phyloP scores from a whole-genome alignment of 2,888 invertebrate genomes.

The Tachina fera region DNA sequence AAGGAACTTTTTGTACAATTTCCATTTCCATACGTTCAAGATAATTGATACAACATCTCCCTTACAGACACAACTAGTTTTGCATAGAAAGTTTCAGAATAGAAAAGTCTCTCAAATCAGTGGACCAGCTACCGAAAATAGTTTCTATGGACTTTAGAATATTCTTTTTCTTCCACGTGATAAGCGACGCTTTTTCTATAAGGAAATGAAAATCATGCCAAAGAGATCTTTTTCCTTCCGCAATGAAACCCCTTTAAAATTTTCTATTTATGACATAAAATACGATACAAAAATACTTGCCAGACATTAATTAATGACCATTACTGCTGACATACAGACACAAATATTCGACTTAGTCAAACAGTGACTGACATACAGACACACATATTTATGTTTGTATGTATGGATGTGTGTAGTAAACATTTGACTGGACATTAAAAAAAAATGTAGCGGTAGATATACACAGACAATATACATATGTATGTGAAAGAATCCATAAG shows the following conservation, averaged over 20 bases:
- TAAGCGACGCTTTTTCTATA: too few relatives aligned
- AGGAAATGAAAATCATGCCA: too few relatives aligned
- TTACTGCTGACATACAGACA: slow-evolving; percentile 45
- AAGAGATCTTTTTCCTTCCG: background rate
- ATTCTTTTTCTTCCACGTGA: too few relatives aligned
- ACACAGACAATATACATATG: slow-evolving; percentile 51
- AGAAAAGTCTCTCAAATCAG: too few relatives aligned
- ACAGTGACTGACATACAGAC: slow-evolving; percentile 43
- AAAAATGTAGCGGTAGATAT: slow-evolving; percentile 56
- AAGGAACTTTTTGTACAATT: too few relatives aligned
- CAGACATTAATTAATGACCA: slow-evolving; percentile 60
- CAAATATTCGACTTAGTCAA: slow-evolving; percentile 40
- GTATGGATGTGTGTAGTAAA: background rate
- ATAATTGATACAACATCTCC: too few relatives aligned
- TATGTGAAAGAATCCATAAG: slow-evolving; percentile 50
- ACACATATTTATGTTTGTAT: slow-evolving; percentile 3
- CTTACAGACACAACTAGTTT: too few relatives aligned
- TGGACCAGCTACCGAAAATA: too few relatives aligned
- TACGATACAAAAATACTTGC: slow-evolving; percentile 29
- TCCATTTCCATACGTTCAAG: too few relatives aligned
- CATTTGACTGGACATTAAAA: slow-evolving; percentile 17
- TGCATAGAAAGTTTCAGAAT: too few relatives aligned
- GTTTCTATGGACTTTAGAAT: too few relatives aligned
- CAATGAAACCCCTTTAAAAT: slow-evolving; percentile 23
- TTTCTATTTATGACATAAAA: slow-evolving; percentile 49